Conservation (phyloP, 2,888 invertebrate genomes). For the Blomia tropicalis region DNA sequence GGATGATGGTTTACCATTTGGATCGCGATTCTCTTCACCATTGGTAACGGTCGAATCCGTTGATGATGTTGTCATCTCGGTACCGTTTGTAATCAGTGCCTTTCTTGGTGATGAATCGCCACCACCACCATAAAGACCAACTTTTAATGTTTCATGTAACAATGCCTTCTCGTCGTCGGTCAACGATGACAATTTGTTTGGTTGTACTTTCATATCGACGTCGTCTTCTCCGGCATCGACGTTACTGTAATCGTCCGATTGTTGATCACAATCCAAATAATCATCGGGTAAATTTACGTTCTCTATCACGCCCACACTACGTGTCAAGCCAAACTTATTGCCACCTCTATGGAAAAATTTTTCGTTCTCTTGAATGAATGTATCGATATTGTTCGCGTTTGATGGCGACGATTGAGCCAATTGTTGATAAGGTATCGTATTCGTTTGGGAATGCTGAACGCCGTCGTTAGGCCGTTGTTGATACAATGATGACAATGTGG, state of each 20-base stretch:
- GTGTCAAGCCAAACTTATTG: neutral
- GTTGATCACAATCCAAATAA: neutral
- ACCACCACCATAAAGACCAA: neutral
- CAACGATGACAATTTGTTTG: constrained; percentile 4
- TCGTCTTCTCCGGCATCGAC: neutral
- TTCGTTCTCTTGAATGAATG: constrained; percentile 9
- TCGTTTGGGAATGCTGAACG: neutral
- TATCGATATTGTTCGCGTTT: neutral
- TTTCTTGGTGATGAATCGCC: neutral
- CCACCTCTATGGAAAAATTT: constrained; percentile 2
- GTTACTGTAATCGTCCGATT: neutral
- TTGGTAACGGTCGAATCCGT: neutral
- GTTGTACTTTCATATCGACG: neutral
- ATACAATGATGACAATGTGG: neutral
- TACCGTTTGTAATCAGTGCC: neutral
- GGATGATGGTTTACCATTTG: neutral
- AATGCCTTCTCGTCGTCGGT: constrained; percentile 23
- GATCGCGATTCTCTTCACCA: neutral
- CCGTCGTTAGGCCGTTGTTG: neutral
- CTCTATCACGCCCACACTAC: constrained; percentile 8
- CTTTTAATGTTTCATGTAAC: constrained; percentile 13
- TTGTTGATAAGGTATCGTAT: neutral
- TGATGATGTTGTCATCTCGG: neutral
- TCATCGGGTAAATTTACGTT: neutral
- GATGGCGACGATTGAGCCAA: neutral